Conservation (phyloP, 2,797 vertebrate genomes). For the Eulemur rubriventer region DNA sequence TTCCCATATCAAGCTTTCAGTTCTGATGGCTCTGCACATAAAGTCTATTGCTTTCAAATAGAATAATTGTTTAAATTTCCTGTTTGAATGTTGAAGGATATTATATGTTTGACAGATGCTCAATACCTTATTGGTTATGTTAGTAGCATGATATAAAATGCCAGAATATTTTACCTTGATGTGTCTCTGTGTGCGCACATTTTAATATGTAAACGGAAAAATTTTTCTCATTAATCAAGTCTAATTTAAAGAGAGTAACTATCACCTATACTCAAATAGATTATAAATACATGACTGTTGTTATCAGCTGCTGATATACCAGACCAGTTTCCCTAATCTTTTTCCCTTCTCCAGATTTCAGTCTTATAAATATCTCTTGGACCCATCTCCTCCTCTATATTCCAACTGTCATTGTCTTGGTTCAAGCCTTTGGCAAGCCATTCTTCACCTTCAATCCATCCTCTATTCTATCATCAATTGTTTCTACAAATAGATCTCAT, state of each 20-base stretch:
- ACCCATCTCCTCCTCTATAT: neutral
- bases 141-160: neutral
- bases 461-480: neutral
- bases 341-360: neutral
- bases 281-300: neutral
- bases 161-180: neutral
- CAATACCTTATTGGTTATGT: neutral
- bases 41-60: slow-evolving; percentile 64
- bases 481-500: neutral
- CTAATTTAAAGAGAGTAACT: slow-evolving; percentile 27
- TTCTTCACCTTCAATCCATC: neutral
- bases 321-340: neutral
- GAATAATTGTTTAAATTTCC: slow-evolving; percentile 44
- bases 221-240: neutral
- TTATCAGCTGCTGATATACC: neutral
- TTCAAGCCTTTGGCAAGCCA: neutral
- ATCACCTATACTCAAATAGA: neutral
- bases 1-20: slow-evolving; percentile 67
- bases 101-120: neutral
- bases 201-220: neutral
- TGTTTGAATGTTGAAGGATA: slow-evolving; percentile 1
- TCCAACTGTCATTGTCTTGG: neutral
- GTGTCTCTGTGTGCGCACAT: neutral
- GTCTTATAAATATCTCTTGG: neutral
- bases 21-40: slow-evolving; percentile 54